Conservation (phyloP, 2,888 invertebrate genomes). For the Calliopum simillimum region DNA sequence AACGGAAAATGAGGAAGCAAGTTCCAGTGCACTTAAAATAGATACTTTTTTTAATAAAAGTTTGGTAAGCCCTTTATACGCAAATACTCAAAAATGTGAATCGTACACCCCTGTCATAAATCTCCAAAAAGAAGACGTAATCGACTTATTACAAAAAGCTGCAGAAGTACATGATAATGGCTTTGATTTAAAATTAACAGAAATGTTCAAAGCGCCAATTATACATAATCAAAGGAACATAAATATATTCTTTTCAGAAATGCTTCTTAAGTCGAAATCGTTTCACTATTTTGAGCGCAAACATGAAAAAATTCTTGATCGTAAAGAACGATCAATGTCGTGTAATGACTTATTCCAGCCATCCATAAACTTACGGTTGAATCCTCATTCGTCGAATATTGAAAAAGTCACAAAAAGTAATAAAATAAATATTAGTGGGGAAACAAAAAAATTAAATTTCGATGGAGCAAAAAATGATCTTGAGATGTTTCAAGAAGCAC, state of each 20-base stretch:
- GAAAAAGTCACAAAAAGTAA: background rate
- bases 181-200: background rate
- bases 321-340: background rate
- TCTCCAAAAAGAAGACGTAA: constrained; percentile 49
- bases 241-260: too few relatives aligned
- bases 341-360: background rate
- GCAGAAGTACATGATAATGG: constrained; percentile 41
- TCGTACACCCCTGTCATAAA: constrained; percentile 19
- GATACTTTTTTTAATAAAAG: background rate
- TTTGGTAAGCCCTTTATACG: constrained; percentile 58
- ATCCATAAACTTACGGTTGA: background rate
- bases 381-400: background rate
- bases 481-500: constrained; percentile 24
- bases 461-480: background rate
- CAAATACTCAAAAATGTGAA: constrained; percentile 56
- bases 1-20: constrained; percentile 59
- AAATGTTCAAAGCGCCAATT: background rate
- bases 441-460: constrained; percentile 7
- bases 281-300: background rate
- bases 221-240: background rate
- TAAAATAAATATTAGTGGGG: background rate
- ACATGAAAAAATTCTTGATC: background rate
- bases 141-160: constrained; percentile 65
- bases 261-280: background rate
- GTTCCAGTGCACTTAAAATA: constrained; percentile 34